Evolutionary conservation across 2,797 vertebrate species (phyloP), one percentile per base, ranked within the genome.

Genomic region (Pteronotus mesoamericanus): DNA sequence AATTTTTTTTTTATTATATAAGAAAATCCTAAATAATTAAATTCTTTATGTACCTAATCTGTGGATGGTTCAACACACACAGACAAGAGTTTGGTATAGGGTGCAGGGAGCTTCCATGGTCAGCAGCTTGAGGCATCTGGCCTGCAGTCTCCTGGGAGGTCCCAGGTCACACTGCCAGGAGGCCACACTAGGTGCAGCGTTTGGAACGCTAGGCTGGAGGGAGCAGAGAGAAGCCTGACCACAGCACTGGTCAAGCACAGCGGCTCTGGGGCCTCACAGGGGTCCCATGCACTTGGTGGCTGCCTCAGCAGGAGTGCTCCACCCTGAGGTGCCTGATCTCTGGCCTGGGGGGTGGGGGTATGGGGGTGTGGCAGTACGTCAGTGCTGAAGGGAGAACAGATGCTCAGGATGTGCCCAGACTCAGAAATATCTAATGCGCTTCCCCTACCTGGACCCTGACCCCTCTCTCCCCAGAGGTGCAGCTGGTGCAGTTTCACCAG

Each of bases 401-500:
- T 9, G 9, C 14, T 44, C 6, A 0, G 51, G 57, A 0, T 12
- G 4, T 8, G 1, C 2, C 18, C 5, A 1, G 29, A 29, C 69
- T 26, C 39, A 6, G 29, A 16, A 12, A 3, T 4, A n/a, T 53
- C 44, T 39, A 12, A 61, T 4, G 16, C 0, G 1, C 9, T 46
- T 21, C 34, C 8, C 21, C 24, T 42, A n/a, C 9, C 34, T n/a
- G n/a, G n/a, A 55, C 42, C 8, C 11, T 1, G 9, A 15, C 55
- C 72, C 44, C 19, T n/a, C 34, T 37, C 95, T 92, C 97, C 86
- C 71, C 98, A 99, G 99, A 99, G 96, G 98, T 99, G 96, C 98
- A 98, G 89, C 97, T 99, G 97, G 93, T 98, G 96, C 99, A 99
- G 98, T 99, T 99, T 97, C 99, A 99, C 0, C 99, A 99, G 97